Base-by-base conservation (phyloP, 2,113 vertebrate species). In the Stictonetta naevosa region DNA sequence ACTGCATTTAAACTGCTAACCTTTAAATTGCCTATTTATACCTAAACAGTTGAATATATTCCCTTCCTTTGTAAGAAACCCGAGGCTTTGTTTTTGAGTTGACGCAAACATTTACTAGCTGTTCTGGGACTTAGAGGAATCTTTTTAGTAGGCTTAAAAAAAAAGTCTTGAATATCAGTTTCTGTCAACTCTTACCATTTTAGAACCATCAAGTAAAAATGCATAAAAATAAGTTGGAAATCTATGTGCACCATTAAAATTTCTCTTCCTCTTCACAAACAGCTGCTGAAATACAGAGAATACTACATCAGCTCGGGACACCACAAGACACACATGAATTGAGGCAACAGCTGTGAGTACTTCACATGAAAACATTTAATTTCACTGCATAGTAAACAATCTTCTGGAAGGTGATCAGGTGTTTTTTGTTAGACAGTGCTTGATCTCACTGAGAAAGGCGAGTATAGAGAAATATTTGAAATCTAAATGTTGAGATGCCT, bases 241-340 rank as follows among this genome's bases (percentile, higher is more conserved):
- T 84, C 11, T 87, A n/a, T 83, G 29, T 86, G 36, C n/a, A 8
- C 14, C 29, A 33, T 81, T 90, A 50, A 86, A 69, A 86, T 84
- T 66, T 82, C 71, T 96, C 62, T 94, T 90, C 52, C 29, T 95
- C 75, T 96, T 75, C 75, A 52, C 83, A 88, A 77, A 93, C 97
- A 99, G 99, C 99, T 91, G 98, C 98, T 7, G 99, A 99, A 95
- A 98, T 99, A 96, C 99, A 99, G 95, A 98, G 98, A 91, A 96
- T 98, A 59, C 98, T 99, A 34, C 98, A 98, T 96, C 98, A 98
- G 78, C 98, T 99, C 79, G 99, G 99, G 94, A 99, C 99, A 11
- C 98, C 98, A 63, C 98, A 99, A 92, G 99, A 99, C 94, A 98
- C 97, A 14, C 94, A 97, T 72, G 98, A 99, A 69, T 96, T 99